phyloP scores from a whole-genome alignment of 2,113 vertebrate genomes.

The Setophaga coronata region DNA sequence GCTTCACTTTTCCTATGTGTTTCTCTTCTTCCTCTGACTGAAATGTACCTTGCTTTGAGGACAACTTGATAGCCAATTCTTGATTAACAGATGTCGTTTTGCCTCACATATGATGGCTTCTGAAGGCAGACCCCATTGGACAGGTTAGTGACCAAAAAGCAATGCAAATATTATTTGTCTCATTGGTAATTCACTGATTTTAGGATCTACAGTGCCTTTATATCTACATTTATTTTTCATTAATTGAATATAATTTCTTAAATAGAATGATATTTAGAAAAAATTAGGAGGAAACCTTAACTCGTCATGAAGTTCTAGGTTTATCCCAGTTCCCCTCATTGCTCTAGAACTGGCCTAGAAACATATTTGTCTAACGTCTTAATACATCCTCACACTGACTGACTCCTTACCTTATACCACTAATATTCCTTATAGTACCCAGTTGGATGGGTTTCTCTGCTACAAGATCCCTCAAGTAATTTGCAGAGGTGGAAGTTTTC shows the following conservation, averaged over 20 bases:
- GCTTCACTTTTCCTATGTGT: neutral
- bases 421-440: neutral
- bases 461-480: neutral
- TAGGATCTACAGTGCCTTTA: neutral
- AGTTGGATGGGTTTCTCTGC: neutral
- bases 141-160: neutral
- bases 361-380: neutral
- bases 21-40: neutral
- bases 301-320: neutral
- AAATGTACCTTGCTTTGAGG: neutral
- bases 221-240: neutral
- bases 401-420: neutral
- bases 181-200: neutral
- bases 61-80: neutral
- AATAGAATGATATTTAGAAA: neutral
- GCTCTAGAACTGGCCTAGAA: neutral
- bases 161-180: fast-evolving
- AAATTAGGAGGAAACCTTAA: neutral
- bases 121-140: neutral
- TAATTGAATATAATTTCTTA: neutral
- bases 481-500: neutral
- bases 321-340: neutral
- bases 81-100: neutral
- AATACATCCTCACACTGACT: neutral
- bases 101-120: neutral